Base-by-base conservation (phyloP, 2,888 invertebrate species). In the Spodoptera littoralis region DNA sequence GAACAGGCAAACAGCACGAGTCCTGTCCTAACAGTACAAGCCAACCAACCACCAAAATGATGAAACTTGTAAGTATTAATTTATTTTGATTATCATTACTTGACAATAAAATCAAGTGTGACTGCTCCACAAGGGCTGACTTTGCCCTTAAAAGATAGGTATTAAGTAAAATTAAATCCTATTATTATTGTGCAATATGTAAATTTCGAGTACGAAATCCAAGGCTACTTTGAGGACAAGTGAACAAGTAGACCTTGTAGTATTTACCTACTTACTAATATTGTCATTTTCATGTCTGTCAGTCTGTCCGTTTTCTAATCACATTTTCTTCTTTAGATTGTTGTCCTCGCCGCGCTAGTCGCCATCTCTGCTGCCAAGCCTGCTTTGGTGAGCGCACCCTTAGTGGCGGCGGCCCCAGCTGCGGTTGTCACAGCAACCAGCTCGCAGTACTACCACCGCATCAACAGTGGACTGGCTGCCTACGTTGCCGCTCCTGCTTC, bases 401-500 rank as follows among this genome's bases (percentile, higher is more conserved):
- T 90, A 9, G 82, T 92, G 1, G 94, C 91, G 2, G 91, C 88
- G 2, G 88, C 91, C 0, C 92, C 94, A 1, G 92, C 93, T 1
- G 93, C 95, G 0, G 89, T 96, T 11, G 95, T 96, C 62, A 96
- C 97, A 0, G 96, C 96, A 4, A 95, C 95, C 80, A 96, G 96
- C 88, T 96, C 96, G 24, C 96, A 97, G 85, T 96, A 96, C 79
- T 94, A 96, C 86, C 96, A 96, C 60, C 95, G 96, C 75, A 95
- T 96, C 84, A 96, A 96, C 91, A 96, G 96, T 76, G 91, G 92
- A 0, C 70, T 93, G 0, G 94, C 91, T 44, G 92, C 90, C 0
- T 94, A 92, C 83, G 90, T 93, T 1, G 92, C 92, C 3, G 92
- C 94, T 11, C 91, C 92, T 5, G 90, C 90, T 27, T 27, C 27